Evolutionary conservation across 2,113 vertebrate species (phyloP).

Genomic region (cattle (Bos taurus)): ARS-UCD2.0 NC_037345.1:41867001-41867500

Average conservation of each 20-base stretch:
- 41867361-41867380: neutral
- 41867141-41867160: accelerated
- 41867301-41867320: neutral
- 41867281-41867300: too few species aligned
- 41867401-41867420: neutral
- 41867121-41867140: neutral
- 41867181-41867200: neutral
- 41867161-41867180: accelerated
- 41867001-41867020: neutral
- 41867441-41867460: neutral
- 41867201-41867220: neutral
- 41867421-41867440: neutral
- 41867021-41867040: neutral
- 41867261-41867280: neutral
- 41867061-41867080: accelerated
- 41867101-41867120: too few species aligned
- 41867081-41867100: accelerated
- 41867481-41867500: accelerated
- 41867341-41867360: neutral
- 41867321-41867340: neutral
- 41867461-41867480: neutral
- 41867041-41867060: neutral
- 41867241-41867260: neutral
- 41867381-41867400: neutral
- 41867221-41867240: neutral